Evolutionary conservation across 2,113 vertebrate genomes (phyloP), one percentile per base, ranked within the genome.

Genomic region (Clinocottus analis): DNA sequence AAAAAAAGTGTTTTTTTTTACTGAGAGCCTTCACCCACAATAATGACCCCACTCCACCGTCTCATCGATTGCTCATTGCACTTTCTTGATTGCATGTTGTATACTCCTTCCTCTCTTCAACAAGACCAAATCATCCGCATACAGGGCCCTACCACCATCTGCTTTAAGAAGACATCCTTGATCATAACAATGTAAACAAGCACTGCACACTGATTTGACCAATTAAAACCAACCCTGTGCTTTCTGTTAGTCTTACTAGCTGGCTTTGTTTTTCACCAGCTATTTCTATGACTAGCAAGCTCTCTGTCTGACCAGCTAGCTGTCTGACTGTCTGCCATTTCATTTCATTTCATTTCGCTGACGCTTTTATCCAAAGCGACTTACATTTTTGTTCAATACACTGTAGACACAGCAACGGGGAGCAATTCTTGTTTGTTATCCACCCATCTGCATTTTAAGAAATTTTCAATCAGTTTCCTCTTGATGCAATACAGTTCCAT

Each of bases 401-500:
- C n/a, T n/a, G n/a, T n/a, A n/a, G n/a, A n/a, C n/a, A n/a, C n/a
- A n/a, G n/a, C n/a, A n/a, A n/a, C n/a, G n/a, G n/a, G n/a, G n/a
- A n/a, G n/a, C n/a, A n/a, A n/a, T n/a, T n/a, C n/a, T 62, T 37
- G 4, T 58, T 25, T 13, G 76, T 25, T 33, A 14, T 69, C 37
- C 25, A 66, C 53, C 35, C 8, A 47, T 75, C 62, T 56, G 43
- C n/a, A 68, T 64, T 75, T 47, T 39, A 3, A 35, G 9, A 7
- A 37, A n/a, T 13, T 67, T 69, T 21, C 16, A 43, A 41, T 10
- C 7, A 16, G 39, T 56, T 75, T 70, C 8, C 2, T 4, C 19
- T 25, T 13, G 9, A 25, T 65, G 37, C 23, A 25, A 33, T 12
- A n/a, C 11, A 47, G 11, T 19, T 62, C 1, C 11, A 12, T 49